Evolutionary conservation across 1,140 invertebrate genomes (phyloP).

Genomic region (Watersipora subatra): DNA sequence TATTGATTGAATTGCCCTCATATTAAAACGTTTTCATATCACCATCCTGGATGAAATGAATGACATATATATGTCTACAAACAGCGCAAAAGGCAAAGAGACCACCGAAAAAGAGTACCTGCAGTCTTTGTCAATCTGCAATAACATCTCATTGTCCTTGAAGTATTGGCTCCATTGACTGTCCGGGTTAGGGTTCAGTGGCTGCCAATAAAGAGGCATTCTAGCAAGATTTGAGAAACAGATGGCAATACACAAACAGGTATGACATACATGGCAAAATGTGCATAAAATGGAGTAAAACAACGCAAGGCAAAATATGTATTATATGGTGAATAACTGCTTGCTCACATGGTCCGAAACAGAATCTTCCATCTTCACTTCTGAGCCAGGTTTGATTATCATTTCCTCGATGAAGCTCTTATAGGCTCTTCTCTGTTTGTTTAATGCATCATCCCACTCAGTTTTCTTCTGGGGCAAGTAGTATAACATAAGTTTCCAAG

Average conservation of each 20-base stretch:
- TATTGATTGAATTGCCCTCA: too few relatives aligned
- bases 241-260: neutral
- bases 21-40: too few relatives aligned
- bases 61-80: too few relatives aligned
- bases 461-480: neutral
- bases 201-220: constrained; percentile 47
- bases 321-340: neutral
- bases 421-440: constrained; percentile 23
- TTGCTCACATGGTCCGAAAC: constrained; percentile 33
- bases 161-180: constrained; percentile 87
- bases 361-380: constrained; percentile 38
- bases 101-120: too few relatives aligned
- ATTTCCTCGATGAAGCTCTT: constrained; percentile 61
- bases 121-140: constrained; percentile 96
- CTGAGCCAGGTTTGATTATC: constrained; percentile 31
- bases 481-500: neutral
- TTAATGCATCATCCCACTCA: neutral
- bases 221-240: neutral
- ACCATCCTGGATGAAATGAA: too few relatives aligned
- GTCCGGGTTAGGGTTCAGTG: constrained; percentile 79
- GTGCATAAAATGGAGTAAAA: neutral
- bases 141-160: constrained; percentile 85
- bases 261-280: neutral
- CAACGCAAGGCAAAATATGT: neutral
- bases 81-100: too few relatives aligned